phyloP scores from a whole-genome alignment of 30 jellyfish, hydroid and myxozoan species.

The Aurelia aurita region DNA sequence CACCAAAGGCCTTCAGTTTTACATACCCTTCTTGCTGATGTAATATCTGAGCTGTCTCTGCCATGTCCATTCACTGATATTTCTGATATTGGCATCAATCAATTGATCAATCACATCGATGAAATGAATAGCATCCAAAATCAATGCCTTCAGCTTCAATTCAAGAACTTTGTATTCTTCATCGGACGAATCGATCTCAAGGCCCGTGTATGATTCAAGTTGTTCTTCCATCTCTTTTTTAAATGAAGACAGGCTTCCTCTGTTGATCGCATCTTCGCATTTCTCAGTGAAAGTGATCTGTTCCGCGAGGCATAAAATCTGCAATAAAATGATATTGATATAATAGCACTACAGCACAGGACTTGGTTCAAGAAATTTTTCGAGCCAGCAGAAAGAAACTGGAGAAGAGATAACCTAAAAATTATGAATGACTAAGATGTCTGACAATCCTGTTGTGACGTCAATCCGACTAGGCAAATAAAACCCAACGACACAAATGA shows the following conservation, averaged over 20 bases:
- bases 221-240: constrained; percentile 88
- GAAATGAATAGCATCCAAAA: constrained; percentile 92
- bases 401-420: too few species aligned
- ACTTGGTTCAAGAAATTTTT: too few species aligned
- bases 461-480: too few species aligned
- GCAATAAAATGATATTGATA: not conserved
- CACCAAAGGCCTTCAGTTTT: too few species aligned
- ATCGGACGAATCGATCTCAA: constrained; percentile 79
- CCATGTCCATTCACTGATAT: constrained; percentile 93
- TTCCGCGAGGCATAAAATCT: constrained; percentile 95
- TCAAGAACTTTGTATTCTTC: constrained; percentile 81
- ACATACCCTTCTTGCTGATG: constrained; percentile 81
- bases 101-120: constrained; percentile 95
- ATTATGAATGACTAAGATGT: too few species aligned
- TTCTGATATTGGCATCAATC: constrained; percentile 46
- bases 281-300: constrained; percentile 86
- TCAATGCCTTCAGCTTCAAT: constrained; percentile 90
- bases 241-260: constrained; percentile 71
- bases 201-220: constrained; percentile 83
- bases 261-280: constrained; percentile 88
- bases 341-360: too few species aligned
- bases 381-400: too few species aligned
- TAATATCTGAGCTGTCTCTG: constrained; percentile 94
- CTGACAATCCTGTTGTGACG: too few species aligned
- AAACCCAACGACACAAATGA: too few species aligned